Evolutionary conservation across 53 echinoderm and acorn worm species (phyloP), one percentile per base, ranked within the genome.

Genomic region (Henricia sp.): DNA sequence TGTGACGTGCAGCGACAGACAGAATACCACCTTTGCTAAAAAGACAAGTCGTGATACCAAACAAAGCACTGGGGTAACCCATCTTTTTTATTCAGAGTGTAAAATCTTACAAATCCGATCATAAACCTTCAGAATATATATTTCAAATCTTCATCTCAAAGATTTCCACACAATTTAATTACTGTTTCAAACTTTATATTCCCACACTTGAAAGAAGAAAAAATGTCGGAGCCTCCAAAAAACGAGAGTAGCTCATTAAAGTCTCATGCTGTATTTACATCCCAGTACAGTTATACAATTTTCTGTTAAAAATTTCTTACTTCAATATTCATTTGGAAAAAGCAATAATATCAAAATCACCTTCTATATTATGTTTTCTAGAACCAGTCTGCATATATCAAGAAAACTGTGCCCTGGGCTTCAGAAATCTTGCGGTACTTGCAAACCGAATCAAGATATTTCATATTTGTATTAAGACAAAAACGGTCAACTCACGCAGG

Each of bases 21-120:
- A n/a, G n/a, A n/a, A n/a, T n/a, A n/a, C n/a, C n/a, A n/a, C n/a
- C n/a, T n/a, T n/a, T n/a, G n/a, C n/a, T n/a, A n/a, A n/a, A n/a
- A n/a, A n/a, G n/a, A n/a, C n/a, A n/a, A n/a, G n/a, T n/a, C n/a
- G n/a, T n/a, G n/a, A n/a, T n/a, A n/a, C n/a, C n/a, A n/a, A n/a
- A n/a, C n/a, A 73, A 68, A 54, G 70, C 70, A 70, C 37, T 33
- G 65, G 80, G 48, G 64, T 63, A 63, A 46, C 80, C 77, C 80
- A 80, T 11, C 32, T 28, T n/a, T n/a, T 80, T 80, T 64, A 48
- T 60, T 63, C 28, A 63, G 62, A 80, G 64, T 80, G 80, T 62
- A 80, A 80, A 80, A 77, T 63, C 80, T 80, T 80, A 80, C 41
- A 63, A 80, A 80, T 46, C 34, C 62, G 80, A 80, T 77, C 59